Evolutionary conservation across 1,140 invertebrate species (phyloP).

Genomic region (Andricus grossulariae): DNA sequence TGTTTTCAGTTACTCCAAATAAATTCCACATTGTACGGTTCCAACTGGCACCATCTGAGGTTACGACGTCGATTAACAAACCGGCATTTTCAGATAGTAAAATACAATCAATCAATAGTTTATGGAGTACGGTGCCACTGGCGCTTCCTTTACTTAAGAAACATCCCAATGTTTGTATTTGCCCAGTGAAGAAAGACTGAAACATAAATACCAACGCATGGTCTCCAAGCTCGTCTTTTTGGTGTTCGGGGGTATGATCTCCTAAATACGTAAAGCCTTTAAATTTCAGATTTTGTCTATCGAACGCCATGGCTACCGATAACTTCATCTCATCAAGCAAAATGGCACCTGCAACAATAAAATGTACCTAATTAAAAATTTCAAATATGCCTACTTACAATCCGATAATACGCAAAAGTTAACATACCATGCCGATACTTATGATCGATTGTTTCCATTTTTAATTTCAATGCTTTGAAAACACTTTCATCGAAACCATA

Average conservation of each 20-base stretch:
- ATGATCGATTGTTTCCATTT: neutral
- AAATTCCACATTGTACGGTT: conserved; percentile 48
- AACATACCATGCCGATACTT: neutral
- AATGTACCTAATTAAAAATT: neutral
- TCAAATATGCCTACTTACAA: neutral
- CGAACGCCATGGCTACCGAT: neutral
- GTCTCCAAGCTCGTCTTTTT: conserved; percentile 48
- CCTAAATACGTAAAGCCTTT: conserved; percentile 52
- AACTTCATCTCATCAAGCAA: neutral
- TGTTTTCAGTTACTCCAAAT: conserved; percentile 41
- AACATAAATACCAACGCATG: conserved; percentile 60
- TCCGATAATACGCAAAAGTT: neutral
- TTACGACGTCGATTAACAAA: conserved; percentile 45
- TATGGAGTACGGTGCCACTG: conserved; percentile 46
- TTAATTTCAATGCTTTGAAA: neutral
- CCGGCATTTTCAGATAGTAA: no score
- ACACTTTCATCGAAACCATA: neutral
- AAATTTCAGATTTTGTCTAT: neutral
- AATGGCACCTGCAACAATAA: conserved; percentile 6
- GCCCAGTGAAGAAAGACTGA: conserved; percentile 55
- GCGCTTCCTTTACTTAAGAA: no score
- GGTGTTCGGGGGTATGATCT: conserved; percentile 46
- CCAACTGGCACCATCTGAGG: conserved; percentile 47
- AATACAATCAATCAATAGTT: conserved; percentile 54
- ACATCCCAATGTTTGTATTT: conserved; percentile 52